Evolutionary conservation across 2,888 invertebrate genomes (phyloP).

Genomic region (Ariolimax columbianus): DNA sequence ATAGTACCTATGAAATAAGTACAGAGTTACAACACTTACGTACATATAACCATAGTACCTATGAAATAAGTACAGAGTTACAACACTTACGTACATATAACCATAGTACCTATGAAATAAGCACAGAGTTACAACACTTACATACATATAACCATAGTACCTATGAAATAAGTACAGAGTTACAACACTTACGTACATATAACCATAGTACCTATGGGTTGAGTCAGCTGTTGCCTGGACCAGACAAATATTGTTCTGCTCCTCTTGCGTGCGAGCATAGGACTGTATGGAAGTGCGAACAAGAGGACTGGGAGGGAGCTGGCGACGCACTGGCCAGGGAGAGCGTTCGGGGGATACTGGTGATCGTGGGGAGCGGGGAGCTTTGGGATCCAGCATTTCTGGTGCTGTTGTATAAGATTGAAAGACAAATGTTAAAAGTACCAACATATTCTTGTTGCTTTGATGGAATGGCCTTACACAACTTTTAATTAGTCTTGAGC

Average conservation of each 20-base stretch:
- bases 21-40: not conserved
- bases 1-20: no score
- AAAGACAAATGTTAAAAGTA: not conserved
- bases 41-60: not conserved
- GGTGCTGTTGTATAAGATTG: slow-evolving; percentile 70
- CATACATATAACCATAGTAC: not conserved
- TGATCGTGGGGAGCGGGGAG: slow-evolving; percentile 49
- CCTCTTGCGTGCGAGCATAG: slow-evolving; percentile 73
- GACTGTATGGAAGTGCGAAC: slow-evolving; percentile 67
- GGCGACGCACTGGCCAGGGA: slow-evolving; percentile 56
- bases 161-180: slow-evolving; percentile 21
- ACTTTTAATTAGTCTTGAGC: no score
- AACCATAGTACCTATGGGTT: slow-evolving; percentile 66
- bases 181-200: slow-evolving; percentile 54
- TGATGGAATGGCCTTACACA: no score
- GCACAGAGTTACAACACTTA: not conserved
- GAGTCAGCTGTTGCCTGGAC: slow-evolving; percentile 59
- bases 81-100: not conserved
- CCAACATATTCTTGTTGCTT: no score
- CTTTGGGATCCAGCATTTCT: slow-evolving; percentile 79
- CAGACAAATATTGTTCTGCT: slow-evolving; percentile 73
- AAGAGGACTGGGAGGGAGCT: slow-evolving; percentile 64
- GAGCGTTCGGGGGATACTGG: slow-evolving; percentile 39
- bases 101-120: not conserved
- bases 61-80: not conserved